Evolutionary conservation across 2,797 vertebrate genomes (phyloP), one percentile per base, ranked within the genome.

Genomic region (Lepilemur ruficaudatus): DNA sequence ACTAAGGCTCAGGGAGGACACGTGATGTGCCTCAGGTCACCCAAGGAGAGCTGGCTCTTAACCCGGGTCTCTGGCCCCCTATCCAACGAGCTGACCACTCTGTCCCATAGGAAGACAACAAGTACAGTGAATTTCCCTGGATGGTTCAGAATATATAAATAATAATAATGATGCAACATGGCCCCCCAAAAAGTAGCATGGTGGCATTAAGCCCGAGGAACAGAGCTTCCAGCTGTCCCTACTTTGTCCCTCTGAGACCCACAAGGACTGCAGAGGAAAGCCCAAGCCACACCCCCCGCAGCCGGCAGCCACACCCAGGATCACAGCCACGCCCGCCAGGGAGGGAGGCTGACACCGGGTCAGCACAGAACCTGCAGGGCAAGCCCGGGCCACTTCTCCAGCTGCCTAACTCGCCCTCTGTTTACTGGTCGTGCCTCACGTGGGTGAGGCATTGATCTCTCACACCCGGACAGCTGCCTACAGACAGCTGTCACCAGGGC

Each of bases 331-430:
- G 30, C 15, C 35, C 41, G 9, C 28, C 61, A 46, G 50, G 72
- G 67, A 67, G 59, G 10, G 76, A 98, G 88, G 73, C 78, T 57
- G 32, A 17, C 72, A 92, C 65, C 4, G 35, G 83, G 87, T 84
- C 96, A 96, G 89, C 78, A 76, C 70, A 14, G 91, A 79, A 86
- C 91, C 89, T 76, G 22, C 87, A 92, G 75, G 5, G 92, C 73
- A 81, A 81, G 95, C 93, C 95, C 94, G 94, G 95, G 81, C 67
- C 65, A 59, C 81, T 92, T 94, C 86, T 87, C 92, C 89, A 82
- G 30, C 93, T 32, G 17, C 85, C 92, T n/a, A 87, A 46, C 35
- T 86, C 1, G 1, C n/a, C 57, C 91, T 97, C 81, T 92, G 82
- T 52, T 38, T 55, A 28, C 15, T 2, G 11, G 76, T n/a, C 52